Percentiles rank a stretch among this genome's conserved stretches.
phyloP scores from a whole-genome alignment of 2,797 vertebrate genomes.

The Leucoraja ocellata region DNA sequence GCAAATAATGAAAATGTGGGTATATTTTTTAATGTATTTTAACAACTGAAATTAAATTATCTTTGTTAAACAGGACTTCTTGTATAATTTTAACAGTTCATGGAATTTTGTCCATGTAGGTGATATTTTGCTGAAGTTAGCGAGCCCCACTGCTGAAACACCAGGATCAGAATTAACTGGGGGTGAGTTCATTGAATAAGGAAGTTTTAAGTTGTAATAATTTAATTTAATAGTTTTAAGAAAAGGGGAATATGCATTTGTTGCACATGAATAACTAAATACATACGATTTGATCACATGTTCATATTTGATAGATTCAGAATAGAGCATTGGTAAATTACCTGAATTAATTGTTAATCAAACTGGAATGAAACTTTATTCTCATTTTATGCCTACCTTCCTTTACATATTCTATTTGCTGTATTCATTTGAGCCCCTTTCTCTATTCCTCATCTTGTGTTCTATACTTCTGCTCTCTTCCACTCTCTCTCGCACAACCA shows the following conservation, averaged over 20 bases:
- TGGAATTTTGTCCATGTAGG: slow-evolving; percentile 25
- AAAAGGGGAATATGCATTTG: background rate
- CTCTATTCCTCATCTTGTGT: background rate
- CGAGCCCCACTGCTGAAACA: background rate
- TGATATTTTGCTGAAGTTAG: background rate
- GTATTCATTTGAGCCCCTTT: background rate
- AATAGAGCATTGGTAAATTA: background rate
- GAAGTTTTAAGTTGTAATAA: background rate
- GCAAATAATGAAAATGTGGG: background rate
- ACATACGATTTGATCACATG: background rate
- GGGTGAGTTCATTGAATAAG: slow-evolving; percentile 20
- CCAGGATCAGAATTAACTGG: background rate
- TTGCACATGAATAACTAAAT: background rate
- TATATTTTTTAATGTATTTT: background rate
- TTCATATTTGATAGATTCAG: background rate
- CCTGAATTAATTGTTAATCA: background rate
- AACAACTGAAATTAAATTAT: background rate
- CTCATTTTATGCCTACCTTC: background rate
- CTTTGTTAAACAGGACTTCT: background rate
- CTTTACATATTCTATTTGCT: background rate
- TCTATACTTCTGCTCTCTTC: background rate
- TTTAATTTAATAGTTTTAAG: background rate
- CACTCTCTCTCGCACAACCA: background rate
- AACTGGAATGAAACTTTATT: slow-evolving; percentile 28
- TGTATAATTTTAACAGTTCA: background rate